Conservation (phyloP, 1,140 invertebrate genomes). For the Scaptomyza hsui region DNA sequence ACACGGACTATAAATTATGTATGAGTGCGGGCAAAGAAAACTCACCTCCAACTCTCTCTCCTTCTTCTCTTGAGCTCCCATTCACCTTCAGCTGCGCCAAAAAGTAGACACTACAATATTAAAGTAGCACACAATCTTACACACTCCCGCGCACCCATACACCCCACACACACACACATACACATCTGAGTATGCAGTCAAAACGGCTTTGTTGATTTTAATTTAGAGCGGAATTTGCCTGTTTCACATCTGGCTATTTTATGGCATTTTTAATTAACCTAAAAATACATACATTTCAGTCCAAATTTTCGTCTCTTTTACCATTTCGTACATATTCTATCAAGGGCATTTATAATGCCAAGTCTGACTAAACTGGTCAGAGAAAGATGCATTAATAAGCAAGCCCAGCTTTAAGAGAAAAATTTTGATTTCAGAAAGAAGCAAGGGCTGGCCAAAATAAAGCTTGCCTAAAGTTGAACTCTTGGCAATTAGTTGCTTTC, state of each 20-base stretch:
- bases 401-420: neutral
- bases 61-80: neutral
- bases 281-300: conserved; percentile 31
- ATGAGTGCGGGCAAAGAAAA: conserved; percentile 53
- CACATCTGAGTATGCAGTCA: conserved; percentile 5
- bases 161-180: conserved; percentile 5
- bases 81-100: conserved; percentile 43
- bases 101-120: conserved; percentile 53
- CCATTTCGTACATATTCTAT: conserved; percentile 12
- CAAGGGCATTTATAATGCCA: no score
- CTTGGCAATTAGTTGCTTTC: conserved; percentile 44
- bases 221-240: conserved; percentile 36
- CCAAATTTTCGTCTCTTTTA: conserved; percentile 10
- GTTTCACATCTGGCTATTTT: conserved; percentile 47
- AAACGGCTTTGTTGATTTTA: conserved; percentile 42
- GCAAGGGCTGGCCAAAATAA: conserved; percentile 23
- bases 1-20: conserved; percentile 71
- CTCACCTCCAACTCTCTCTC: conserved; percentile 18
- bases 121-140: conserved; percentile 49
- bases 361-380: no score
- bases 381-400: no score
- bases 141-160: neutral
- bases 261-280: conserved; percentile 75
- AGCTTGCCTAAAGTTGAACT: conserved; percentile 45
- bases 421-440: conserved; percentile 1